Base-by-base conservation (phyloP, 2,113 vertebrate species). In the Lynx canadensis region DNA sequence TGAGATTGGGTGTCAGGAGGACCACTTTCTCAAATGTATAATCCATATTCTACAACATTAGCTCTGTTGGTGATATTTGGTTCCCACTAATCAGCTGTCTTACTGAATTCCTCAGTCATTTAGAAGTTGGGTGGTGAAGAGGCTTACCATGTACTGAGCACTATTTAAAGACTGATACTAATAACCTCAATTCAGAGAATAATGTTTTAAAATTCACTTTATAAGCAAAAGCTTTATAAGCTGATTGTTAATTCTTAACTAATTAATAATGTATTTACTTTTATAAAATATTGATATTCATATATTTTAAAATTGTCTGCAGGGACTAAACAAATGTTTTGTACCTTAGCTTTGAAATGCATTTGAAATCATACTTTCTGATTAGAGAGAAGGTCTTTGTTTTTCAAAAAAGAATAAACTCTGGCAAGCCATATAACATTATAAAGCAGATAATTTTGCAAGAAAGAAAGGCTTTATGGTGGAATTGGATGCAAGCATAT, bases 271-370 rank as follows among this genome's bases (percentile, higher is more conserved):
- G 2, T 45, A 48, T 74, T 96, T 89, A 60, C 16, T 60, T 91
- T 88, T 69, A 90, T 83, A 57, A 91, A 95, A 29, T 68, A 55
- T n/a, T 33, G 0, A 15, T 76, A 9, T 87, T 8, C 25, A 81
- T 5, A 2, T 21, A 83, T 90, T 93, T 96, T 71, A 85, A 92
- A 94, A 81, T 52, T 76, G 55, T 60, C 25, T 92, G 25, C 21
- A 60, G 23, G 89, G 27, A 27, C 27, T 69, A 55, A 76, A 68
- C 36, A 71, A 68, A 85, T 66, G 13, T 63, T 92, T 84, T 41
- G 12, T 81, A 41, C 2, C 19, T 92, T 76, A 95, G 2, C 23
- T 97, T 92, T 94, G 65, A 92, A 96, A 91, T 50, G 1, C 23
- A 79, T 78, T 86, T 91, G 25, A 81, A 81, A 18, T 29, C 38